Conservation (phyloP, 2,888 invertebrate genomes). For the Apodemia hepburni region DNA sequence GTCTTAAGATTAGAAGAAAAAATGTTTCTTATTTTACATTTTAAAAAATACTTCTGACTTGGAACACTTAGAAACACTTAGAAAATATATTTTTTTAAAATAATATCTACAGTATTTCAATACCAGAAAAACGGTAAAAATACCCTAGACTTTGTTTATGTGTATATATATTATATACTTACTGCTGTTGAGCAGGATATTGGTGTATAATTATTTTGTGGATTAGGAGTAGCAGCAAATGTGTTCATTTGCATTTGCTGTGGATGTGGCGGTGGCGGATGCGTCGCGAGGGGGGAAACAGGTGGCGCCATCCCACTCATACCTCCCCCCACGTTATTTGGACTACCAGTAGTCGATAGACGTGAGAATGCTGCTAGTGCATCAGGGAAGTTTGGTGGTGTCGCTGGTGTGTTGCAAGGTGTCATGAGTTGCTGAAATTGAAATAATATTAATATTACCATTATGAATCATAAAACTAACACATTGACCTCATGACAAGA, state of each 20-base stretch:
- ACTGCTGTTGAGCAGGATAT: constrained; percentile 74
- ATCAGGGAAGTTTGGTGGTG: constrained; percentile 96
- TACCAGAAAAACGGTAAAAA: too few relatives aligned
- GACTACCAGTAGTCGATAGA: constrained; percentile 86
- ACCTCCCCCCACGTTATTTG: constrained; percentile 54
- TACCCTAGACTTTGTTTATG: too few relatives aligned
- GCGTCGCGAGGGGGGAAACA: constrained; percentile 67
- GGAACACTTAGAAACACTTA: too few relatives aligned
- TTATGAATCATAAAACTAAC: too few relatives aligned
- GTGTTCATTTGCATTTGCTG: constrained; percentile 55
- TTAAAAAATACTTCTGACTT: too few relatives aligned
- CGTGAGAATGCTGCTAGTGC: constrained; percentile 93
- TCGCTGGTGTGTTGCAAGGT: constrained; percentile 96
- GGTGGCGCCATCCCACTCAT: constrained; percentile 51
- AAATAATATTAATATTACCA: not conserved
- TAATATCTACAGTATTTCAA: too few relatives aligned
- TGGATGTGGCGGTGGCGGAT: constrained; percentile 57
- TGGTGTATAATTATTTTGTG: constrained; percentile 62
- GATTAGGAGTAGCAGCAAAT: constrained; percentile 56
- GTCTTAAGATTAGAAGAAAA: too few relatives aligned
- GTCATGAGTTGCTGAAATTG: constrained; percentile 87
- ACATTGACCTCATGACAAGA: too few relatives aligned
- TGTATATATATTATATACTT: constrained; percentile 36
- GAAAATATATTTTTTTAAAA: too few relatives aligned
- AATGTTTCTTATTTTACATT: too few relatives aligned